Evolutionary conservation across 1,140 invertebrate genomes (phyloP), one percentile per base, ranked within the genome.

Genomic region (Oncopeltus fasciatus): DNA sequence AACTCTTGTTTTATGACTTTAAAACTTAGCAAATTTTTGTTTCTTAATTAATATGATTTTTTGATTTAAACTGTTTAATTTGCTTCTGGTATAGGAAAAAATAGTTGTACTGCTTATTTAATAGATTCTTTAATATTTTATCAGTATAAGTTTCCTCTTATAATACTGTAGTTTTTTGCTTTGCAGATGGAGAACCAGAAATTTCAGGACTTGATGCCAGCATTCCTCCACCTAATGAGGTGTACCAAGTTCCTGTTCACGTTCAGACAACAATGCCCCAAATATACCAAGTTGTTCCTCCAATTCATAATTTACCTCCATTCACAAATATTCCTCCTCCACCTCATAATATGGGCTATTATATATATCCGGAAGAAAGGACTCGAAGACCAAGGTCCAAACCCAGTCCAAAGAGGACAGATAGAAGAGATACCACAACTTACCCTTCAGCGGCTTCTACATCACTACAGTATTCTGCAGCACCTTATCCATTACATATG

Each of bases 231-330:
- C n/a, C 14, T 1, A 57, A 27, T 18, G 60, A 61, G 27, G 47
- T 61, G 11, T 61, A 56, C 21, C 51, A 29, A 12, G 47, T 61
- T 29, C 60, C 47, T 9, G 60, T 61, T 29, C n/a, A 47, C 26
- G 56, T 57, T 31, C 18, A 21, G 18, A 61, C 60, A 1, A 61
- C 60, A 20, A 61, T 61, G 33, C 60, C 53, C 18, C 60, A 61
- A 29, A 43, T 61, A 12, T 56, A 56, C 24, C 47, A 11, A 43
- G 60, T 61, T 27, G 49, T 61, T 9, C 60, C 60, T 56, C 31
- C 47, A 1, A 33, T 61, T n/a, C 21, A 43, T n/a, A 60, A 60
- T 14, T 20, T 61, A 12, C 18, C 28, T 61, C 46, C 29, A 20
- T 18, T 44, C n/a, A 44, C 59, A 20, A 18, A 60, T 60, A 20